Evolutionary conservation across 2,113 vertebrate genomes (phyloP), one percentile per base, ranked within the genome.

Genomic region (Neoarius graeffei): DNA sequence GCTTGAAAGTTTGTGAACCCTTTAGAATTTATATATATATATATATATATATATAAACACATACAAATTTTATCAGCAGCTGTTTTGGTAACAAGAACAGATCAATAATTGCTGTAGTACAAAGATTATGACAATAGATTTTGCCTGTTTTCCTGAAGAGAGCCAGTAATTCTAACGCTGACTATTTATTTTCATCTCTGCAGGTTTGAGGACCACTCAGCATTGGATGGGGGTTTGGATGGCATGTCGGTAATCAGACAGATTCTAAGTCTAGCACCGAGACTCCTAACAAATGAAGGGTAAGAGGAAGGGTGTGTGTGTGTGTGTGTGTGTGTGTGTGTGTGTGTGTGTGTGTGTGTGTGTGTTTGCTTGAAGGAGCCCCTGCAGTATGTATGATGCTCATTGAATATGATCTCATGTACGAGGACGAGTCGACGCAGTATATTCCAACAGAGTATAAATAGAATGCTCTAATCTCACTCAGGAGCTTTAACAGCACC

Each of bases 141-240:
- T 74, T 20, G 42, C 1, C 20, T 23, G 3, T 52, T 52, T 76
- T 77, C n/a, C 7, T 77, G 48, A 76, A 52, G 73, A 20, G 23
- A 52, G 73, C 20, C 42, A 7, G 3, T 8, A 25, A 81, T 7
- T 86, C 4, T 62, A 5, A 60, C 17, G 10, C 27, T 14, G n/a
- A 30, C 13, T 80, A 57, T 81, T 57, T 64, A 15, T 69, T 20
- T 71, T 90, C 79, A 42, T 81, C 10, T 7, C 27, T 88, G 6
- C 89, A 99, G 99, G 89, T 99, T 97, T 91, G 99, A 99, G 91
- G 97, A 99, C 85, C 95, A 90, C 1, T 90, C 79, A 48, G 98
- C 98, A 11, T 92, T 99, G 89, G 97, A 99, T 8, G 98, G 98
- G 69, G 99, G 99, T 48, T 62, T 92, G 48, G 96, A 99, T 64